Percentiles rank a stretch among this genome's conserved stretches.
These are phyloP conservation scores for Helicoverpa assulta DNA, from an alignment of 2,888 invertebrate genomes.

Conservation along the genomic window DNA sequence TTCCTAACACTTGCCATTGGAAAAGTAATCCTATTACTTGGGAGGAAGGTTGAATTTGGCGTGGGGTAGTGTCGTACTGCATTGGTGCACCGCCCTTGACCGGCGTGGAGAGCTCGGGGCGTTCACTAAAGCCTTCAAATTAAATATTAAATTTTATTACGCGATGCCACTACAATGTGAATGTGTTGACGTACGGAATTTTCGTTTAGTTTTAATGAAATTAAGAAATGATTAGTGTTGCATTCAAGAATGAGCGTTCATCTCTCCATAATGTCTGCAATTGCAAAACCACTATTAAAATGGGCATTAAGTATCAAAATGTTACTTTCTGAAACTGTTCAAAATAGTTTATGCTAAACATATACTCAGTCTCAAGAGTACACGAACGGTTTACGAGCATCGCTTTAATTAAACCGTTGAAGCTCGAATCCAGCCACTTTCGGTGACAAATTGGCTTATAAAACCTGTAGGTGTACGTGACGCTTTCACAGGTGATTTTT, in stretches of 20 bases:
- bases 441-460: conserved; percentile 49
- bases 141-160: conserved; percentile 73
- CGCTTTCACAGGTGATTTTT: conserved; percentile 35
- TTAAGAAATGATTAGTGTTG: conserved; percentile 10
- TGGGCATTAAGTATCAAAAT: conserved; percentile 2
- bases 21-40: conserved; percentile 6
- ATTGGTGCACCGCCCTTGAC: conserved; percentile 75
- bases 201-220: conserved; percentile 28
- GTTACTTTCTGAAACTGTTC: conserved; percentile 11
- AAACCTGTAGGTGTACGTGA: conserved; percentile 30
- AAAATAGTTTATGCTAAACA: conserved; percentile 18
- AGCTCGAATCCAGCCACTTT: conserved; percentile 45
- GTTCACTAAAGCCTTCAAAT: conserved; percentile 66
- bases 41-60: conserved; percentile 56
- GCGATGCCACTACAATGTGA: conserved; percentile 33
- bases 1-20: conserved; percentile 3
- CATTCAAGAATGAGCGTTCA: background rate
- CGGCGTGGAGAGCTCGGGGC: conserved; percentile 61
- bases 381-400: conserved; percentile 37
- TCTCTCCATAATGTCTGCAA: background rate
- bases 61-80: conserved; percentile 58
- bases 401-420: conserved; percentile 54
- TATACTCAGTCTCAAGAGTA: conserved; percentile 20
- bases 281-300: background rate
- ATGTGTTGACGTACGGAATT: conserved; percentile 35